Conservation (phyloP, 2,797 vertebrate species). For the Lacerta agilis region DNA sequence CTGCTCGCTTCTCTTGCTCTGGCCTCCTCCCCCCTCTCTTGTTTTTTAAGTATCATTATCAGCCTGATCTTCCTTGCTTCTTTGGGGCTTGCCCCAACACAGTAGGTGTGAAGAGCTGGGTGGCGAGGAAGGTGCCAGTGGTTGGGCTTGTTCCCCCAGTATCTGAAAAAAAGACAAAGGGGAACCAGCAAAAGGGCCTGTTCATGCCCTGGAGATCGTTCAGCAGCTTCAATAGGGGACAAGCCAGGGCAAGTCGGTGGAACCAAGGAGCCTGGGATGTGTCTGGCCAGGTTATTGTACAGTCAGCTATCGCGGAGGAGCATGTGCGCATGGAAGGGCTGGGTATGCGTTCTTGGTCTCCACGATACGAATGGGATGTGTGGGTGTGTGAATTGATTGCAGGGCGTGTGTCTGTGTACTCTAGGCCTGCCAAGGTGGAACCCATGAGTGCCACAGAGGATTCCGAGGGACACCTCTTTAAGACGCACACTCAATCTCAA, state of each 20-base stretch:
- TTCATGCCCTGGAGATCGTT: background rate
- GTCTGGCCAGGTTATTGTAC: background rate
- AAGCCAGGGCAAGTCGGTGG: background rate
- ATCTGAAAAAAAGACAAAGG: background rate
- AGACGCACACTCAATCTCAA: no score
- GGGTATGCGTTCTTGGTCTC: background rate
- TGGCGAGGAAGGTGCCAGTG: background rate
- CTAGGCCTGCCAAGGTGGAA: no score
- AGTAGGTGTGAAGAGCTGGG: background rate
- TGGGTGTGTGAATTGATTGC: background rate
- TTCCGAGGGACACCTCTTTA: no score
- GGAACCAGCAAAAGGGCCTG: background rate
- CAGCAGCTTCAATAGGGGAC: background rate
- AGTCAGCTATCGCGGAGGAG: background rate
- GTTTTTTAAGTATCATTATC: background rate
- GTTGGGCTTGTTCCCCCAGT: background rate
- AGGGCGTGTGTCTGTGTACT: background rate
- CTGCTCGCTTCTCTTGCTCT: background rate
- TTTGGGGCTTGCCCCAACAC: background rate
- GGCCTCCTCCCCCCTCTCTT: background rate
- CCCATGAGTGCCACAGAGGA: no score
- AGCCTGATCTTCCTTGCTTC: background rate
- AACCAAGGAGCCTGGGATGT: background rate
- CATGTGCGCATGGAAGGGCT: background rate
- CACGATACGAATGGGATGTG: no score